Evolutionary conservation across 2,113 vertebrate genomes (phyloP).

Genomic region (Greenwoodochromis staneri): DNA sequence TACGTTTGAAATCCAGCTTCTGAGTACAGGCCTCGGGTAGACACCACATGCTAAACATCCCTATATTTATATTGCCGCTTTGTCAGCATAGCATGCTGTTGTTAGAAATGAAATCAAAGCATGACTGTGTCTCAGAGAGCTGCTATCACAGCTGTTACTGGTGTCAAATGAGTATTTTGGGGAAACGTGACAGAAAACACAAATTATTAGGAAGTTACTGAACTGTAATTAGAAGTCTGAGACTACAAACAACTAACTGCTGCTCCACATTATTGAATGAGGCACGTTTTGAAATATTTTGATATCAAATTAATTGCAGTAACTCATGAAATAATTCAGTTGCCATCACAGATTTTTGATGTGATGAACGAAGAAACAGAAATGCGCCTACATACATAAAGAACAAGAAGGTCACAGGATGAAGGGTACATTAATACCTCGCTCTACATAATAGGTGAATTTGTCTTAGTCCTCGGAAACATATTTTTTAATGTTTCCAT

Average conservation of each 20-base stretch:
- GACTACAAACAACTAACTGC: neutral
- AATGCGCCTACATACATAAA: neutral
- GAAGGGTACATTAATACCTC: neutral
- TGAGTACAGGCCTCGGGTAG: neutral
- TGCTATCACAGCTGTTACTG: neutral
- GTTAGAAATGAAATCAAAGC: neutral
- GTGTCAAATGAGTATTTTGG: neutral
- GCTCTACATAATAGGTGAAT: neutral
- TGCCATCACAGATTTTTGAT: neutral
- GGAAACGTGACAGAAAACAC: neutral
- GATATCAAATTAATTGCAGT: neutral
- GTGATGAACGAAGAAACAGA: constrained; percentile 7
- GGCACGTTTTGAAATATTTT: neutral
- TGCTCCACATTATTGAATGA: neutral
- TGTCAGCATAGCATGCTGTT: neutral
- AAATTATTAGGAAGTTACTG: neutral
- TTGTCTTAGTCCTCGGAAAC: neutral
- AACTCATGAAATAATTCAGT: neutral
- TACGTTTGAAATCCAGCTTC: neutral
- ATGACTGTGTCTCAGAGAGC: neutral
- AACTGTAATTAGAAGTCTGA: neutral
- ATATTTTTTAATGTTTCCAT: neutral
- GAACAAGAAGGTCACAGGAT: neutral
- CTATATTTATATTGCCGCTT: neutral
- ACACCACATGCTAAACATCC: neutral